Evolutionary conservation across 2,797 vertebrate genomes (phyloP).

Genomic region (Sparidentex hasta): DNA sequence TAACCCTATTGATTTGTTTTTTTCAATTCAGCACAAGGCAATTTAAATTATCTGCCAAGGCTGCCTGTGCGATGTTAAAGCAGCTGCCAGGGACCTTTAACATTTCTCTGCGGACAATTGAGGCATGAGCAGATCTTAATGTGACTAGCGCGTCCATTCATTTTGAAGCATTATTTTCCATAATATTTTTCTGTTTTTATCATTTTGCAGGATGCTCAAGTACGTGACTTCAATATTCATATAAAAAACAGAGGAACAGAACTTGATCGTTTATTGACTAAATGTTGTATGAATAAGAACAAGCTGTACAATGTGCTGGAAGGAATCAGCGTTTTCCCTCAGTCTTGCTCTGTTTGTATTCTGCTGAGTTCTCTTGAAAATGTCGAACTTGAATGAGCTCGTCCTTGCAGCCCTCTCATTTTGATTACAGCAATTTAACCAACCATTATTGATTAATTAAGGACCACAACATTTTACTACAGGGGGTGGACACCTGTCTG

Average conservation of each 20-base stretch:
- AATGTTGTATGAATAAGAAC: too few relatives aligned
- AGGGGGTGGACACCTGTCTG: not conserved
- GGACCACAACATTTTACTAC: not conserved
- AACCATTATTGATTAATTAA: constrained; percentile 38
- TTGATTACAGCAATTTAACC: constrained; percentile 18
- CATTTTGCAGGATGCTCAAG: too few relatives aligned
- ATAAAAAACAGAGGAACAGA: too few relatives aligned
- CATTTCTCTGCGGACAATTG: too few relatives aligned
- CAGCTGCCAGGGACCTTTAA: too few relatives aligned
- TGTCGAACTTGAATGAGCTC: not conserved
- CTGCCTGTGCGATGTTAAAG: not conserved
- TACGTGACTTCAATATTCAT: too few relatives aligned
- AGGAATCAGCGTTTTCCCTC: not conserved
- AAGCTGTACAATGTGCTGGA: too few relatives aligned
- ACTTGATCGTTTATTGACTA: too few relatives aligned
- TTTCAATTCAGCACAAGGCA: not conserved
- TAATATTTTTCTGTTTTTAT: too few relatives aligned
- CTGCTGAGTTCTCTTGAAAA: not conserved
- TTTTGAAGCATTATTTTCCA: too few relatives aligned
- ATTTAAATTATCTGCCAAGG: not conserved
- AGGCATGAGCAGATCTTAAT: too few relatives aligned
- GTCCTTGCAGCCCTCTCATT: constrained; percentile 8
- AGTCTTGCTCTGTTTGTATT: not conserved
- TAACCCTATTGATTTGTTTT: not conserved
- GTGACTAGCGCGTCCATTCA: too few relatives aligned